Evolutionary conservation across 2,797 vertebrate species (phyloP), one percentile per base, ranked within the genome.

Genomic region (Peromyscus nudipes): DNA sequence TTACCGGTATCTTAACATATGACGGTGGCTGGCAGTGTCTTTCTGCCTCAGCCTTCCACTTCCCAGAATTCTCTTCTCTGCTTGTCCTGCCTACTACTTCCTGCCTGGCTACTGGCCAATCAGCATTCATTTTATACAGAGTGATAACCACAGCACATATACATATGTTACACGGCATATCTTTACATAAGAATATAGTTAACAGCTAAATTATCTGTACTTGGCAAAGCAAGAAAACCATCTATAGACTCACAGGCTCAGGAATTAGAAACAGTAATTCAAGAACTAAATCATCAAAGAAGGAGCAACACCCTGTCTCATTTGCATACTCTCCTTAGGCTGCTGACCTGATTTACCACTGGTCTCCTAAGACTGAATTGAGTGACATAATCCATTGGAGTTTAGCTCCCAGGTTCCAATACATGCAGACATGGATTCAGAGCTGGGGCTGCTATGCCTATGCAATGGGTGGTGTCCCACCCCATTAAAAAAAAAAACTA

Each of bases 241-340:
- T 97, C 98, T 88, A 97, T 96, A 98, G 96, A 96, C 37, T 98
- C 97, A 97, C 87, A 98, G 95, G 67, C 95, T 95, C 89, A 97
- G 88, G 85, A 97, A 97, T 98, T 97, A 98, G 95, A 98, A 97
- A 97, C 29, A 85, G 37, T 82, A 94, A 96, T 92, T 96, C 69
- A 92, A 91, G 83, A 96, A 91, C 25, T 79, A 95, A 96, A 92
- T 97, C 75, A 89, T 40, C 14, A 84, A 67, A 49, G 71, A 85
- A 90, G 34, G 34, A 96, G 40, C 92, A 62, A 95, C 25, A 92
- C 19, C 16, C 37, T 67, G 65, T 94, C 31, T 91, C 89, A 90
- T 91, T 77, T 73, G 25, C n/a, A 79, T 65, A 95, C 19, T 65
- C 4, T 27, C 73, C 60, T 93, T 40, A 69, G 71, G 73, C 80